phyloP scores from a whole-genome alignment of 2,797 vertebrate genomes.

The Distichodus sexfasciatus region DNA sequence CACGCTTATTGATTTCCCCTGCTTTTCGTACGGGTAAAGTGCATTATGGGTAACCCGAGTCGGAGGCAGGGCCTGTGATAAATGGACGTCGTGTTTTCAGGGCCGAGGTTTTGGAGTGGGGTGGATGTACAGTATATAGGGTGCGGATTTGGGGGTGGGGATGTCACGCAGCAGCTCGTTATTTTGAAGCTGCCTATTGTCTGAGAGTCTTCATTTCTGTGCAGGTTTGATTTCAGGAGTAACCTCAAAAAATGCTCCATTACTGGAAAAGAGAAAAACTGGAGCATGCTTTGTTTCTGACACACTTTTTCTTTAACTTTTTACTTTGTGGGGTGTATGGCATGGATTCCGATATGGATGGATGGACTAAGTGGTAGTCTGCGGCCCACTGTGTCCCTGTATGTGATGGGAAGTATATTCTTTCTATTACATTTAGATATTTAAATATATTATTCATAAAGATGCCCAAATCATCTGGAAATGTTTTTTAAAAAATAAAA shows the following conservation, averaged over 20 bases:
- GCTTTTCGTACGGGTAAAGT: slow-evolving; percentile 68
- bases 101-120: too few species aligned
- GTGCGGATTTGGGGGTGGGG: too few species aligned
- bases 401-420: too few species aligned
- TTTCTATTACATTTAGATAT: too few species aligned
- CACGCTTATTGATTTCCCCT: slow-evolving; percentile 68
- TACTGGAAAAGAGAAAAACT: neutral
- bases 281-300: neutral
- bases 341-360: neutral
- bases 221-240: neutral
- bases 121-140: too few species aligned
- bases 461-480: too few species aligned
- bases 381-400: too few species aligned
- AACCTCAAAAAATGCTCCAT: neutral
- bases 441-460: too few species aligned
- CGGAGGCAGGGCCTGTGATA: slow-evolving; percentile 55
- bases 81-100: slow-evolving; percentile 50
- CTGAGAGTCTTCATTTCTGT: neutral
- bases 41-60: slow-evolving; percentile 72
- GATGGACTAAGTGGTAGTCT: too few species aligned
- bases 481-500: too few species aligned
- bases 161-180: too few species aligned
- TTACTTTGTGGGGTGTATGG: neutral
- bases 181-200: too few species aligned
- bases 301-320: neutral